Base-by-base conservation (phyloP, 2,888 invertebrate genomes). In the Terebella lapidaria region DNA sequence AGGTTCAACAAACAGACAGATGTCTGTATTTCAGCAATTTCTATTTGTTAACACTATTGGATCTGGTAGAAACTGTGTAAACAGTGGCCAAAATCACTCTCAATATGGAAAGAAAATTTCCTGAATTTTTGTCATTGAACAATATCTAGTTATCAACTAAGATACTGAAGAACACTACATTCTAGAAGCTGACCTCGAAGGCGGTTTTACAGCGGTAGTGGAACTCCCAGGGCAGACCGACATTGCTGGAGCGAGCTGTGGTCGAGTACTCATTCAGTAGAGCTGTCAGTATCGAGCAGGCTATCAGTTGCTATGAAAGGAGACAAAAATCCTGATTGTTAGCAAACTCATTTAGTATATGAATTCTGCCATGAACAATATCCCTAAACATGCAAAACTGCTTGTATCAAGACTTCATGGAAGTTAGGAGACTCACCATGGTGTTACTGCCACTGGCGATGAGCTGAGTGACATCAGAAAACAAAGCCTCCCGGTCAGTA, bases 261-360 rank as follows among this genome's bases (percentile, higher is more conserved):
- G 87, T 89, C 5, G 91, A 89, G 82, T 91, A 93, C 80, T 94
- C 94, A 83, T 91, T 90, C 84, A 94, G 87, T 53, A 94, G 83
- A 10, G 91, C 88, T 59, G 88, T 84, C 72, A 94, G 87, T 56
- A 94, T 85, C 61, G 89, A 88, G 74, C 92, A 92, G 2, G 92
- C 92, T 52, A 93, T 83, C 68, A 90, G 84, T 86, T 92, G 90
- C 87, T 89, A 78, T 18, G 82, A 81, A 35, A 35, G 49, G n/a
- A 35, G 10, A 35, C n/a, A n/a, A n/a, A n/a, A n/a, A n/a, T n/a
- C n/a, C n/a, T n/a, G n/a, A n/a, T n/a, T n/a, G n/a, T n/a, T n/a
- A n/a, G n/a, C n/a, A n/a, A n/a, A n/a, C n/a, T n/a, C n/a, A n/a
- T n/a, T n/a, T n/a, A n/a, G n/a, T n/a, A n/a, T n/a, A n/a, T n/a